Conservation (phyloP, 2,113 vertebrate species). For the Alouatta palliata region DNA sequence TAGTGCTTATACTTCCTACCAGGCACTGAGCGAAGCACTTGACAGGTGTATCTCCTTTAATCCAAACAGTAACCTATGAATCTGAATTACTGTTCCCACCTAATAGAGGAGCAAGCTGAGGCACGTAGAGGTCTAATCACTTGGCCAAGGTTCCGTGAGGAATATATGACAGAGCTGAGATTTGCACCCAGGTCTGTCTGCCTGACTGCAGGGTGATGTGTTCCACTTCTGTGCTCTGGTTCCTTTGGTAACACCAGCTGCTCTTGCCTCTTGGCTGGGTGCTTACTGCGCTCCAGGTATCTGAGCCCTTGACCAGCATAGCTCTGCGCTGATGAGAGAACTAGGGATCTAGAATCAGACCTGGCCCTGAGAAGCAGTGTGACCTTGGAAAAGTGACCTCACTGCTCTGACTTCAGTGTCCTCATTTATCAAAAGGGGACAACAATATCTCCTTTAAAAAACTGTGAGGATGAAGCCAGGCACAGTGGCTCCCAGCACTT, state of each 20-base stretch:
- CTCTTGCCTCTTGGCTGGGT: not conserved
- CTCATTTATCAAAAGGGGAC: not conserved
- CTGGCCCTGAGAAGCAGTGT: not conserved
- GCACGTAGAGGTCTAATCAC: not conserved
- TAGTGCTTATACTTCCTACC: not conserved
- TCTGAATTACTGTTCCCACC: not conserved
- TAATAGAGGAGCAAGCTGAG: not conserved
- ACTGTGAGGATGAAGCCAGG: not conserved
- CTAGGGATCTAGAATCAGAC: not conserved
- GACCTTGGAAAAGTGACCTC: not conserved
- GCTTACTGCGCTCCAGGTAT: not conserved
- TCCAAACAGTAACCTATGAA: not conserved
- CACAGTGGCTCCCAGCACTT: too few species aligned
- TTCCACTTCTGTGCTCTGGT: not conserved
- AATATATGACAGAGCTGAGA: not conserved
- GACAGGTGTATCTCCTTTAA: not conserved
- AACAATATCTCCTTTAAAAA: not conserved
- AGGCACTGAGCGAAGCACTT: not conserved
- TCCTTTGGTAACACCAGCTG: not conserved
- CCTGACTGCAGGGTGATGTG: not conserved
- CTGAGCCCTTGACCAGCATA: not conserved
- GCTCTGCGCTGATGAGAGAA: not conserved
- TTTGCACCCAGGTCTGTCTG: not conserved
- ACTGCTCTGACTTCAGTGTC: not conserved
- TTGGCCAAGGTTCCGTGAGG: not conserved